Evolutionary conservation across 1,140 invertebrate species (phyloP), one percentile per base, ranked within the genome.

Genomic region (Chrysoperla carnea): DNA sequence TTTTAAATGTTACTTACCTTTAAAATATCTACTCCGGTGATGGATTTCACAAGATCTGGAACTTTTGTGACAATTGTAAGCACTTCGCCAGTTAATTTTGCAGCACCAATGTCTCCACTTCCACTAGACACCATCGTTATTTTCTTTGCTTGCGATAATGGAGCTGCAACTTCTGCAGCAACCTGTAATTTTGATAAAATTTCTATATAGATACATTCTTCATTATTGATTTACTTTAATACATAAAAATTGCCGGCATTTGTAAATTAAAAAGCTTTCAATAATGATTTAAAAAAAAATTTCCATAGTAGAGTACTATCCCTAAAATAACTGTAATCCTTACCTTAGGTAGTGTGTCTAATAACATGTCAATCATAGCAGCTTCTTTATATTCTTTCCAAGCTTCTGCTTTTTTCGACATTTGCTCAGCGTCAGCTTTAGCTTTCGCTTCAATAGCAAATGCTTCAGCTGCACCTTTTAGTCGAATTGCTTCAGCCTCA

Each of bases 301-400:
- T n/a, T n/a, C n/a, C n/a, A n/a, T n/a, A n/a, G n/a, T n/a, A n/a
- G n/a, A n/a, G n/a, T n/a, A n/a, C n/a, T n/a, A n/a, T n/a, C n/a
- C n/a, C n/a, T n/a, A n/a, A n/a, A n/a, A n/a, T n/a, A n/a, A n/a
- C n/a, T n/a, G n/a, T n/a, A n/a, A n/a, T n/a, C n/a, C n/a, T 49
- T 67, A 94, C 91, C 76, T 91, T 94, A 33, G 93, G 92, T 54
- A 97, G 63, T n/a, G 84, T 87, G 42, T 95, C 88, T 14, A 98
- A 72, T 55, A 95, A 79, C 92, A 97, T 96, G 54, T 97, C 92
- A 40, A 95, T 78, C 78, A 96, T 92, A 29, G 93, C 93, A 38
- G 93, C 92, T 47, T 87, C 88, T 49, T 90, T 86, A 58, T 95
- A 98, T 56, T 95, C 88, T 56, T 84, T 88, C 76, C 82, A 96